Percentiles rank a stretch among this genome's conserved stretches.
Evolutionary conservation across 2,113 vertebrate genomes (phyloP).

Genomic region (Cyprinus carpio): DNA sequence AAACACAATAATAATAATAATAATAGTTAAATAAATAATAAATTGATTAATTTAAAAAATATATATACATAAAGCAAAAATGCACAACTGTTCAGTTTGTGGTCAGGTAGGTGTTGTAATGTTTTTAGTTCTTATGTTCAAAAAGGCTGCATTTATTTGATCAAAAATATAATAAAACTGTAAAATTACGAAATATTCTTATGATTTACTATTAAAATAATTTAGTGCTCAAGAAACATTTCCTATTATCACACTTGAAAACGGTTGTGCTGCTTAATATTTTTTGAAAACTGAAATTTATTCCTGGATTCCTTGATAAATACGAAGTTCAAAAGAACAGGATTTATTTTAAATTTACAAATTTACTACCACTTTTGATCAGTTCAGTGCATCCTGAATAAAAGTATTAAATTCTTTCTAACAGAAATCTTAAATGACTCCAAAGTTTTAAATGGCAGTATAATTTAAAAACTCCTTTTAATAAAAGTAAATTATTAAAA

Average conservation of each 20-base stretch:
- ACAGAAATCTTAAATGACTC: not conserved
- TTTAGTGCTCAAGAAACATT: not conserved
- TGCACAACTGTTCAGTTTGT: too few species aligned
- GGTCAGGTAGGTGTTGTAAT: too few species aligned
- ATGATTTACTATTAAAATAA: not conserved
- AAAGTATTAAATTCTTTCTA: not conserved
- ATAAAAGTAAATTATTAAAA: not conserved
- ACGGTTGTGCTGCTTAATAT: not conserved
- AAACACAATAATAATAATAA: not conserved
- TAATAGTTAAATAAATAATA: not conserved
- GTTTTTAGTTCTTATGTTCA: too few species aligned
- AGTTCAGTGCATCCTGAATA: not conserved
- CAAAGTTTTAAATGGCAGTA: not conserved
- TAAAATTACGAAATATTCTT: too few species aligned
- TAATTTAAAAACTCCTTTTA: not conserved
- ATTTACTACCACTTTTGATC: not conserved
- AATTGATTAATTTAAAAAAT: too few species aligned
- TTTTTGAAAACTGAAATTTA: not conserved
- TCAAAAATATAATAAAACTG: too few species aligned
- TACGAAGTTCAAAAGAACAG: not conserved
- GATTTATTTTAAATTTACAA: not conserved
- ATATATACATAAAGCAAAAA: too few species aligned
- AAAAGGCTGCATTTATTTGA: too few species aligned
- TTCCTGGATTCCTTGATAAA: not conserved
- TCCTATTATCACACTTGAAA: not conserved